Evolutionary conservation across 1,140 invertebrate genomes (phyloP).

Genomic region (Neotoxoptera formosana): DNA sequence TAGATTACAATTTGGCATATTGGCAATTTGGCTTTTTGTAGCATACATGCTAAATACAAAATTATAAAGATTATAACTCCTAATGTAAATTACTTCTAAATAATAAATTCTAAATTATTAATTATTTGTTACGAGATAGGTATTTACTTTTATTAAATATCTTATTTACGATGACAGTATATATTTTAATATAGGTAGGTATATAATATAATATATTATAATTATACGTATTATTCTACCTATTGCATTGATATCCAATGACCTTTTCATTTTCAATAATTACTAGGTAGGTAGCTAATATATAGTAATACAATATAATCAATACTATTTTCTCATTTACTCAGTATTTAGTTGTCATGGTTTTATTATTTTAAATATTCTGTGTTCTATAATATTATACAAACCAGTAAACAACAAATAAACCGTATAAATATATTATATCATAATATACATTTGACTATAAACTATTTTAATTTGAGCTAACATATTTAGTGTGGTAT

Average conservation of each 20-base stretch:
- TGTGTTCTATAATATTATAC: neutral
- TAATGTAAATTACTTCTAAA: neutral
- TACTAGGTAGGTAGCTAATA: neutral
- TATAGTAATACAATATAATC: neutral
- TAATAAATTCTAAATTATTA: neutral
- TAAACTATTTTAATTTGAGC: neutral
- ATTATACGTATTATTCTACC: neutral
- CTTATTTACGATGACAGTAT: neutral
- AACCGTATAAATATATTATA: neutral
- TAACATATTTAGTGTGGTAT: neutral
- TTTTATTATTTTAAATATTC: slow-evolving; percentile 23
- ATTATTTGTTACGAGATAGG: neutral
- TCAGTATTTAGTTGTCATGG: slow-evolving; percentile 12
- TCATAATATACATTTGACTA: neutral
- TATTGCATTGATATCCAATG: neutral
- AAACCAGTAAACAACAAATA: neutral
- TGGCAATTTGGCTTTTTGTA: too few relatives aligned
- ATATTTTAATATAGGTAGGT: neutral
- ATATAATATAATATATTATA: neutral
- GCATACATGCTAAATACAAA: neutral
- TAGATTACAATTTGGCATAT: too few relatives aligned
- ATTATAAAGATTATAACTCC: neutral
- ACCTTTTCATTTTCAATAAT: slow-evolving; percentile 7
- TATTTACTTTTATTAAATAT: neutral
- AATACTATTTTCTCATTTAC: slow-evolving; percentile 9